These are phyloP conservation scores for Cyprinodon diabolis DNA, from an alignment of 2,797 vertebrate genomes.

Conservation along the genomic window DNA sequence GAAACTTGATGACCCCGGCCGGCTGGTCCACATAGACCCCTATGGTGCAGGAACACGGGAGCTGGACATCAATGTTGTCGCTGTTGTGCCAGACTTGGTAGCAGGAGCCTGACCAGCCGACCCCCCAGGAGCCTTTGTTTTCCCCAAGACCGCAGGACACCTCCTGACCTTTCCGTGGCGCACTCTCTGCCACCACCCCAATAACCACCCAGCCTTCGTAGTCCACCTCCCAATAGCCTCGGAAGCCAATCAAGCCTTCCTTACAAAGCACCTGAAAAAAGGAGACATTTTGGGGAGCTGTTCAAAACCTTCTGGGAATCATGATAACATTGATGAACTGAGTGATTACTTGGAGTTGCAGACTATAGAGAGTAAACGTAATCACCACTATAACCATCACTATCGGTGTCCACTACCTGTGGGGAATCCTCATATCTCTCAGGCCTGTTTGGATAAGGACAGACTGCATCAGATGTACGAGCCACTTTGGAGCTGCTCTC, in stretches of 20 bases:
- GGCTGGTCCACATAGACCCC: slow-evolving; percentile 83
- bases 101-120: slow-evolving; percentile 79
- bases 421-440: slow-evolving; percentile 81
- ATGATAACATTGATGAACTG: too few relatives aligned
- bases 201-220: slow-evolving; percentile 80
- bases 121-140: slow-evolving; percentile 80
- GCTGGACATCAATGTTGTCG: slow-evolving; percentile 67
- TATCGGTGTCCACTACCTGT: slow-evolving; percentile 72
- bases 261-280: slow-evolving; percentile 78
- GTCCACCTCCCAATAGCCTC: slow-evolving; percentile 84
- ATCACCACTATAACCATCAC: not conserved
- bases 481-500: slow-evolving; percentile 75
- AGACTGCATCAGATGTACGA: slow-evolving; percentile 72
- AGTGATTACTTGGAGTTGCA: too few relatives aligned
- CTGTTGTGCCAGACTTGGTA: slow-evolving; percentile 83
- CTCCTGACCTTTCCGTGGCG: slow-evolving; percentile 69
- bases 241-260: slow-evolving; percentile 65
- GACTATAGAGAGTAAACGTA: too few relatives aligned
- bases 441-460: slow-evolving; percentile 80
- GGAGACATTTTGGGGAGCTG: not conserved
- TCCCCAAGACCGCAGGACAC: slow-evolving; percentile 79
- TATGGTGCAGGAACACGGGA: slow-evolving; percentile 55
- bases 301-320: not conserved
- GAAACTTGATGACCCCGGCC: slow-evolving; percentile 79
- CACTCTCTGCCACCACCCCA: slow-evolving; percentile 63